Evolutionary conservation across 2,888 invertebrate species (phyloP).

Genomic region (Psylliodes chrysocephalus): DNA sequence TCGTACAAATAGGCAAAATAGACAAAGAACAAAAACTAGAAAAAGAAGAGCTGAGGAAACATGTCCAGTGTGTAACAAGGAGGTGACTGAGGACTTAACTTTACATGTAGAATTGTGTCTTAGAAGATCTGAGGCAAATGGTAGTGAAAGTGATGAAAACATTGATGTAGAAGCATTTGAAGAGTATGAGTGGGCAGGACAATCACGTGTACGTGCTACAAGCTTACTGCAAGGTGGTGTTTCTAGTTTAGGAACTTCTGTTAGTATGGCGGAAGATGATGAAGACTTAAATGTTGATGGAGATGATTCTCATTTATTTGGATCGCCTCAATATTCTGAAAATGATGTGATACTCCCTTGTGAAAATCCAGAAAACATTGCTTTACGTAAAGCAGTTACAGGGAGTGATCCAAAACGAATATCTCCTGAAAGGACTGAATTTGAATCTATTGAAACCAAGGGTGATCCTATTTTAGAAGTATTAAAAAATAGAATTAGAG

Average conservation of each 20-base stretch:
- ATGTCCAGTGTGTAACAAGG: slow-evolving; percentile 86
- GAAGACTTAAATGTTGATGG: slow-evolving; percentile 88
- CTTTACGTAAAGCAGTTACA: slow-evolving; percentile 67
- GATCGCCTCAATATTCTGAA: slow-evolving; percentile 87
- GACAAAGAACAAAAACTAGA: slow-evolving; percentile 73
- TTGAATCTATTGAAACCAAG: slow-evolving; percentile 37
- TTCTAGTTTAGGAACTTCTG: slow-evolving; percentile 66
- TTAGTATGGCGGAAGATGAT: slow-evolving; percentile 67
- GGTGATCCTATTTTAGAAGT: slow-evolving; percentile 74
- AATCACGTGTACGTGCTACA: slow-evolving; percentile 80
- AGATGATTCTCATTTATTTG: slow-evolving; percentile 87
- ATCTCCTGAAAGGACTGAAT: slow-evolving; percentile 35
- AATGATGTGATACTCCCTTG: slow-evolving; percentile 72
- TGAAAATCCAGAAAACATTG: slow-evolving; percentile 69
- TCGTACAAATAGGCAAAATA: slow-evolving; percentile 76
- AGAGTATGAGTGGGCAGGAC: slow-evolving; percentile 94
- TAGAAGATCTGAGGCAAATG: slow-evolving; percentile 63
- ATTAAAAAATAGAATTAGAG: slow-evolving; percentile 78
- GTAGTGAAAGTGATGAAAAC: slow-evolving; percentile 74
- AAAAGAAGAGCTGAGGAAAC: slow-evolving; percentile 74
- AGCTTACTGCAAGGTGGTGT: slow-evolving; percentile 76
- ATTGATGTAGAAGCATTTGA: slow-evolving; percentile 87
- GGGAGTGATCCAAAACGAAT: slow-evolving; percentile 51
- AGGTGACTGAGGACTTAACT: slow-evolving; percentile 75
- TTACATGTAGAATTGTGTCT: slow-evolving; percentile 79